phyloP scores from a whole-genome alignment of 2,888 invertebrate genomes.

The Scrobipalpa atriplicella region DNA sequence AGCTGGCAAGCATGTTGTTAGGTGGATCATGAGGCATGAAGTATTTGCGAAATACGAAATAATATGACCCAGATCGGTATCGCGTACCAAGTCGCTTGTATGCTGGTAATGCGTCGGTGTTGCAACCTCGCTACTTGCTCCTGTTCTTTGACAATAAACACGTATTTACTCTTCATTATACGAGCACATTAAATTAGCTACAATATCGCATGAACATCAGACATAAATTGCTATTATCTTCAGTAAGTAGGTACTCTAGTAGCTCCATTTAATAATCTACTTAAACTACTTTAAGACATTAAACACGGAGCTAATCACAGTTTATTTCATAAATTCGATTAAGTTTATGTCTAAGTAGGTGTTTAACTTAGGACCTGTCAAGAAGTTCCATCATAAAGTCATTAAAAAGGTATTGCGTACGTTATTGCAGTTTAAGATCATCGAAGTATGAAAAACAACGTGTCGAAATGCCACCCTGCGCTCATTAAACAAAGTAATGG shows the following conservation, averaged over 20 bases:
- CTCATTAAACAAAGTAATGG: slow-evolving; percentile 6
- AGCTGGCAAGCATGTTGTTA: slow-evolving; percentile 47
- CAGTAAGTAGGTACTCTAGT: background rate
- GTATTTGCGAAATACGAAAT: slow-evolving; percentile 72
- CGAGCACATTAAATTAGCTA: slow-evolving; percentile 19
- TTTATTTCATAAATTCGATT: slow-evolving; percentile 20
- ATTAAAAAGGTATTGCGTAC: slow-evolving; percentile 12
- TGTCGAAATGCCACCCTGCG: slow-evolving; percentile 14
- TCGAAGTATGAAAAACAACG: slow-evolving; percentile 14
- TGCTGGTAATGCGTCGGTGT: slow-evolving; percentile 45
- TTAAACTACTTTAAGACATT: background rate
- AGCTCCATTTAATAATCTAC: slow-evolving; percentile 1
- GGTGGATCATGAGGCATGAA: slow-evolving; percentile 57
- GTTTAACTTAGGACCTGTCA: slow-evolving; percentile 1
- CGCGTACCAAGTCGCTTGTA: slow-evolving; percentile 58
- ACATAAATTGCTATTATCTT: background rate
- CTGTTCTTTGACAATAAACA: slow-evolving; percentile 67
- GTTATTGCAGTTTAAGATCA: slow-evolving; percentile 14
- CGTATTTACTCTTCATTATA: slow-evolving; percentile 40
- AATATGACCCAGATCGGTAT: slow-evolving; percentile 70
- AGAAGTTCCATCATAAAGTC: slow-evolving; percentile 19
- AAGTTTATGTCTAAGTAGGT: slow-evolving; percentile 5
- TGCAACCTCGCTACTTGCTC: slow-evolving; percentile 59
- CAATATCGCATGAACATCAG: slow-evolving; percentile 14
- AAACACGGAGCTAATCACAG: background rate